Base-by-base conservation (phyloP, 2,797 vertebrate species). In the Myotis findleyi region DNA sequence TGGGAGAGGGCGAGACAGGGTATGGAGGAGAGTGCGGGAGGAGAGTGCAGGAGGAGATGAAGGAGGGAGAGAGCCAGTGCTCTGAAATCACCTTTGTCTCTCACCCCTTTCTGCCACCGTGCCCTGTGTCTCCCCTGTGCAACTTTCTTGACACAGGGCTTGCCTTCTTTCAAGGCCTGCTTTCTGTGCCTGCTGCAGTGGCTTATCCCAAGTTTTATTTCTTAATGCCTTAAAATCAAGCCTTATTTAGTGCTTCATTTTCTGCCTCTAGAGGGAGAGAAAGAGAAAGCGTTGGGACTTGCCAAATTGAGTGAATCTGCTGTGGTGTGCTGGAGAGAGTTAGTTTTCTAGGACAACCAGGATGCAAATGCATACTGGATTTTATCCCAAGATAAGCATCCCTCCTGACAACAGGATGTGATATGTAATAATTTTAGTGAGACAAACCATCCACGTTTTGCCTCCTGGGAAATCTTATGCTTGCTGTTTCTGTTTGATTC, bases 241-340 rank as follows among this genome's bases (percentile, higher is more conserved):
- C 77, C 85, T 95, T 94, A 86, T 92, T 93, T 90, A 95, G 90
- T 92, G 59, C 87, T 95, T 88, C 93, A 17, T 92, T 92, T 95
- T 95, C 96, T 94, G 95, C 97, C 97, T 97, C 97, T 97, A 97
- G 97, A 97, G 97, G 97, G 97, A 97, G 97, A 97, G 93, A 97
- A 96, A 97, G 97, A 95, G 96, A 97, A 97, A 91, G 95, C 10
- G 0, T 94, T 47, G 73, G 71, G 83, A 90, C 21, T 20, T 16
- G 76, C 86, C 83, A 87, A 79, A 66, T 23, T 21, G 33, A 92
- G 81, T 49, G 80, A 92, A 25, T 93, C 59, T 93, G 72, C 80
- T 38, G 71, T 38, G 64, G 91, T 62, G 85, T 76, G 53, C 51
- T 57, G 71, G 79, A 91, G 68, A 87, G 85, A 92, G 82, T 81